Base-by-base conservation (phyloP, 2,888 invertebrate genomes). In the Harpalus rubripes region DNA sequence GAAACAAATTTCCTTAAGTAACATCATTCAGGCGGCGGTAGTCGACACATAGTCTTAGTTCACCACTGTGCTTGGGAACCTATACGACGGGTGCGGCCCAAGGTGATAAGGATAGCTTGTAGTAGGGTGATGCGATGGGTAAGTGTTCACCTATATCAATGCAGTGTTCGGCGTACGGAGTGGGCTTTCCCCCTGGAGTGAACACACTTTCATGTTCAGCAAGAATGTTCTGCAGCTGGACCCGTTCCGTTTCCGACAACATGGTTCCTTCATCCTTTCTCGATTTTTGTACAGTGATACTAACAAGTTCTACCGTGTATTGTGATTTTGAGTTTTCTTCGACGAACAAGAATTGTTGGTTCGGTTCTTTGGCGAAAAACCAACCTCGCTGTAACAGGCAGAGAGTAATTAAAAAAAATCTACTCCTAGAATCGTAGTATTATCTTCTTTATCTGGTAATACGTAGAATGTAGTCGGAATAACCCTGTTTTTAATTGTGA, bases 1-100 rank as follows among this genome's bases (percentile, higher is more conserved):
- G 81, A 22, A 65, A 81, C 0, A 22, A 2, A 44, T 81, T 68
- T 7, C 65, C 65, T 18, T 65, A 26, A 22, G 81, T 81, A 16
- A 81, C 65, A 52, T 12, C 39, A 10, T 81, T 63, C 10, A 81
- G n/a, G 3, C 41, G 16, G n/a, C 81, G 15, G 18, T 63, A 81
- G 16, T 81, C 41, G 8, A 63, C 65, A 65, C 41, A 81, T 32
- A 32, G 26, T 10, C 80, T 61, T 15, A 32, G 5, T 7, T 59
- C 8, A 16, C 52, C 32, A 18, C 3, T 39, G 32, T 79, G 63
- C 22, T 84, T 63, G 10, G 58, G 58, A 0, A 79, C 79, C n/a
- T 72, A n/a, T 22, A 74, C 74, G 10, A 79, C 15, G 0, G 16
- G 80, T 18, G 72, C 81, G 7, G 41, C 58, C 8, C 26, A 85